phyloP scores from a whole-genome alignment of 1,140 invertebrate genomes.

The Hermetia illucens region DNA sequence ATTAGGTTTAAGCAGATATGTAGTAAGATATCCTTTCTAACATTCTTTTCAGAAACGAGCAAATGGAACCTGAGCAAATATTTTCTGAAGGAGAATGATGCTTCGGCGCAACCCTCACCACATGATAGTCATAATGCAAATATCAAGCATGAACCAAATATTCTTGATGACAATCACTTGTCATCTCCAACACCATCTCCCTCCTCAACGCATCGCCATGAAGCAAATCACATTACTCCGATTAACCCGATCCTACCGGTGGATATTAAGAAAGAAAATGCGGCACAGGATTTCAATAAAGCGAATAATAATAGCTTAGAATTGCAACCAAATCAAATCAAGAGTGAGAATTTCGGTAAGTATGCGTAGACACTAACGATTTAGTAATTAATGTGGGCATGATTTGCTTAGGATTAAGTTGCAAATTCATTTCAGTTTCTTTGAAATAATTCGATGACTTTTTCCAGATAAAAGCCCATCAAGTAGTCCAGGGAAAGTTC shows the following conservation, averaged over 20 bases:
- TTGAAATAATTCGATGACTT: not conserved
- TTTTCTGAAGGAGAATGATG: not conserved
- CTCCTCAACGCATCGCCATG: not conserved
- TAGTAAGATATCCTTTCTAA: too few relatives aligned
- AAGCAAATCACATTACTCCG: not conserved
- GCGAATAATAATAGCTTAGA: too few relatives aligned
- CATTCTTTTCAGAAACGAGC: not conserved
- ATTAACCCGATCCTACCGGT: not conserved
- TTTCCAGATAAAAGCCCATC: constrained; percentile 2
- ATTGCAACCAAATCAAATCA: constrained; percentile 9
- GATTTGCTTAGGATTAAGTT: too few relatives aligned
- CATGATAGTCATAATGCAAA: constrained; percentile 3
- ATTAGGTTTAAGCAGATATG: too few relatives aligned
- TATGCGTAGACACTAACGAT: too few relatives aligned
- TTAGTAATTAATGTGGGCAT: too few relatives aligned
- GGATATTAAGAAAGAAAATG: not conserved
- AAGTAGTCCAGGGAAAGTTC: constrained; percentile 1
- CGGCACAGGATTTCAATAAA: too few relatives aligned
- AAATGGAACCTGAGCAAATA: not conserved
- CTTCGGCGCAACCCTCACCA: not conserved
- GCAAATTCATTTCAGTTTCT: not conserved
- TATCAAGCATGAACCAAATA: constrained; percentile 2
- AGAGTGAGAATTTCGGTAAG: constrained; percentile 6
- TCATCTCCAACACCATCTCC: not conserved
- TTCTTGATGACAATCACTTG: not conserved